A percentile compares a stretch with the other conserved stretches of the same genome.
Evolutionary conservation across 92 coral and sea anemone genomes (phyloP).

Genomic region (Porites lobata): DNA sequence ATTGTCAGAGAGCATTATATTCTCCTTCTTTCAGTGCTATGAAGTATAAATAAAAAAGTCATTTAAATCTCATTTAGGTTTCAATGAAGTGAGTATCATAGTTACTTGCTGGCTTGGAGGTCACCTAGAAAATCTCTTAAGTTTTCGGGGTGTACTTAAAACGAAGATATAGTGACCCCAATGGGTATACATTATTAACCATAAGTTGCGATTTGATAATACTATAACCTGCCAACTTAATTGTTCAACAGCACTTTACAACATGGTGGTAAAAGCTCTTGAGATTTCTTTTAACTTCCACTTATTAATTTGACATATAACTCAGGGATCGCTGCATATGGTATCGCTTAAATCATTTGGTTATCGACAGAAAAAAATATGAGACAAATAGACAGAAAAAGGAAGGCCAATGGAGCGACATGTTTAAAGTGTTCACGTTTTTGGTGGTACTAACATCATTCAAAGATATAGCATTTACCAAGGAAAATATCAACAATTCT

Average conservation of each 20-base stretch:
- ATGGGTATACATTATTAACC: conserved; percentile 5
- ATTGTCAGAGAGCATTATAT: too few species aligned
- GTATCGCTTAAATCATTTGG: background rate
- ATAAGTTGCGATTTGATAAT: background rate
- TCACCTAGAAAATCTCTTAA: too few species aligned
- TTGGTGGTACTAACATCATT: background rate
- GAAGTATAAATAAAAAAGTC: too few species aligned
- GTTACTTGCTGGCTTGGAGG: too few species aligned
- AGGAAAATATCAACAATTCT: background rate
- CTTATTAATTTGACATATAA: background rate
- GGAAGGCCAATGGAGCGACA: conserved; percentile 20
- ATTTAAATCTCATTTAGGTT: too few species aligned
- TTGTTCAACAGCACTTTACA: background rate
- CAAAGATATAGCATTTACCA: background rate
- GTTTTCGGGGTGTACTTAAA: background rate
- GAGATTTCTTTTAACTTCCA: background rate
- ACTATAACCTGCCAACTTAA: conserved; percentile 14
- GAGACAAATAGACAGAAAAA: background rate
- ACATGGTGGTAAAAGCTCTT: conserved; percentile 20
- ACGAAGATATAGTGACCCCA: background rate
- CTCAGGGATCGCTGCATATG: background rate
- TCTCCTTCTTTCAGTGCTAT: too few species aligned
- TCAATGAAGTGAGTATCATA: too few species aligned
- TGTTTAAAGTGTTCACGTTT: conserved; percentile 12
- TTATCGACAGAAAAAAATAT: background rate